Evolutionary conservation across 2,888 invertebrate genomes (phyloP).

Genomic region (Ceriagrion tenellum): DNA sequence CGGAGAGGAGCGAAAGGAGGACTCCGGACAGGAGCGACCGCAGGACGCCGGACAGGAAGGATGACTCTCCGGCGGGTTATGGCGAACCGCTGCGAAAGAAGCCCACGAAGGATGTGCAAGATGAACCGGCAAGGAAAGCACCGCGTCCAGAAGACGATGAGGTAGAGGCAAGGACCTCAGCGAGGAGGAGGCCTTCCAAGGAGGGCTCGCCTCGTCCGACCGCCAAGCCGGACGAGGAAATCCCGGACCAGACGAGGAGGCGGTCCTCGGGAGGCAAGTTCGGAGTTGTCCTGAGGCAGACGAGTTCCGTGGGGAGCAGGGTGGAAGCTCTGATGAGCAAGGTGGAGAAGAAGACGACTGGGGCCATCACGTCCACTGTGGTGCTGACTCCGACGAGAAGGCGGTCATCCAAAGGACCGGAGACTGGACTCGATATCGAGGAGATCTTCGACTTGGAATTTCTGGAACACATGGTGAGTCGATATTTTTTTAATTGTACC

Average conservation of each 20-base stretch:
- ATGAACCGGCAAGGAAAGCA: slow-evolving; percentile 35
- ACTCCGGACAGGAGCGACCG: slow-evolving; percentile 45
- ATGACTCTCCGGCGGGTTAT: slow-evolving; percentile 16
- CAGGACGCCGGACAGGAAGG: slow-evolving; percentile 38
- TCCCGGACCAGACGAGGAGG: slow-evolving; percentile 70
- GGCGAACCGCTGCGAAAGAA: slow-evolving; percentile 45
- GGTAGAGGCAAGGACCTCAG: slow-evolving; percentile 31
- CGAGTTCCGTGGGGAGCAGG: slow-evolving; percentile 76
- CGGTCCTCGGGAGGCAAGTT: slow-evolving; percentile 81
- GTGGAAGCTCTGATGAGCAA: slow-evolving; percentile 68
- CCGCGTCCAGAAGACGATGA: slow-evolving; percentile 30
- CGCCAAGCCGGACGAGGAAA: slow-evolving; percentile 75
- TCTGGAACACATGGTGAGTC: slow-evolving; percentile 85
- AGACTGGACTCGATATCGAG: slow-evolving; percentile 82
- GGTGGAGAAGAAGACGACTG: slow-evolving; percentile 76
- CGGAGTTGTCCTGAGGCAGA: slow-evolving; percentile 83
- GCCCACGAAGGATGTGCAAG: slow-evolving; percentile 8
- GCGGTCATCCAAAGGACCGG: slow-evolving; percentile 76
- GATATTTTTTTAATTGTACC: neutral
- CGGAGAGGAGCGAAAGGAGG: slow-evolving; percentile 6
- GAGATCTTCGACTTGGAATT: slow-evolving; percentile 86
- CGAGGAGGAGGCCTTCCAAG: slow-evolving; percentile 71
- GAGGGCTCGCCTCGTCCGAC: slow-evolving; percentile 85
- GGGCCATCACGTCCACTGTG: slow-evolving; percentile 19
- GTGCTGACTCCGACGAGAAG: slow-evolving; percentile 74